Evolutionary conservation across 2,113 vertebrate species (phyloP), one percentile per base, ranked within the genome.

Genomic region (Archocentrus centrarchus): DNA sequence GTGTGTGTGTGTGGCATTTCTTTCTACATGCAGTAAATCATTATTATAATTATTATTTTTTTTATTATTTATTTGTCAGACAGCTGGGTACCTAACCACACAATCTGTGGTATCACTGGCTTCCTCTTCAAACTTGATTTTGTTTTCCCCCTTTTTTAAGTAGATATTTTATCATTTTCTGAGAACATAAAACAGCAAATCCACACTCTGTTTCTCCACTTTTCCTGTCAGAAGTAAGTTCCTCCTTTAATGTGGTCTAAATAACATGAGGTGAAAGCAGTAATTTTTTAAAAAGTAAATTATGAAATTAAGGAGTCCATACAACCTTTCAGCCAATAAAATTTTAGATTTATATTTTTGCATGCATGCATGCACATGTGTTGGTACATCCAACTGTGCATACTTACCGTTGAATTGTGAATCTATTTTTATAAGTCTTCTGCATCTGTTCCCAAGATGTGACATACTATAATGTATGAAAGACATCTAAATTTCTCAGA

Each of bases 61-160:
- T 30, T 50, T 50, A 20, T 30, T 70, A 15, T 50, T 30, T 20
- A 22, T 11, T 66, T 86, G 39, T 53, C 58, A 32, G 39, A 75
- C 30, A 24, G 37, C 61, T 59, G 17, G 27, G 63, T 47, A 76
- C 76, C 39, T 22, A 68, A 53, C 18, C 0, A 30, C 63, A 44
- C 17, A n/a, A 78, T 2, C 77, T 70, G 60, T 76, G 59, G 44
- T 39, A 62, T 73, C 20, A 41, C 70, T 76, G 32, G 32, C 82
- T 85, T 75, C 61, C 59, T 35, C 37, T 37, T 37, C 7, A 37
- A 37, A 9, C 7, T 37, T 2, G 7, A 37, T 37, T 37, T 37
- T 37, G 2, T 30, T 35, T 1, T 7, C 3, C 18, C 10, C 1
- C 2, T 11, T 37, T 35, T 44, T 44, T 24, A 24, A 44, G 4